Evolutionary conservation across 1,140 invertebrate species (phyloP), one percentile per base, ranked within the genome.

Genomic region (Microplitis mediator): DNA sequence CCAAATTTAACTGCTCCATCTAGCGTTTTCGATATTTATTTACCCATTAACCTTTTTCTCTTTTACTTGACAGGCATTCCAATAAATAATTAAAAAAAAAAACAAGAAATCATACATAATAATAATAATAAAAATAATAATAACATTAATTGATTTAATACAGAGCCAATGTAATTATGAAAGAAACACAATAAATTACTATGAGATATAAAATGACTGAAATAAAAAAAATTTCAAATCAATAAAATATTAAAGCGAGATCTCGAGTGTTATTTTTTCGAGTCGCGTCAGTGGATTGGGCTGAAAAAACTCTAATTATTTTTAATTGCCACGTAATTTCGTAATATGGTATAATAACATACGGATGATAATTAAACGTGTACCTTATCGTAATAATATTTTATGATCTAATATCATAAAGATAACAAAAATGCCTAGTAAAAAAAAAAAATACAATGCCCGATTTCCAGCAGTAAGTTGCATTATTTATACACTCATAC

Each of bases 391-490:
- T 34, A 14, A 8, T 6, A 45, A 45, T 45, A 63, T 36, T 65
- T 51, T 65, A 65, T 65, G 63, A 65, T 5, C 45, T 23, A 23
- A 65, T 35, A 14, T 14, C 8, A 51, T 52, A 32, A 11, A 9
- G 32, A 13, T 13, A 39, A 31, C 8, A 62, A 67, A 32, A 66
- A 97, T 98, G 96, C 96, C 96, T 23, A 96, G 93, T 77, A 98
- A 98, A 87, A 97, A 97, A 91, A 97, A 96, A 90, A 97, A 97
- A 91, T 97, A 97, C 84, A 97, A 97, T 88, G 94, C 95, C 16
- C 91, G 96, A 84, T 98, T 98, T 89, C 96, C 96, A 80, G 95
- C 95, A 78, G 96, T 97, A 90, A 94, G 93, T 88, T 79, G 74
- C 77, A 76, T 74, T 82, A 61, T 74, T 70, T 80, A 80, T 81